phyloP scores from a whole-genome alignment of 2,888 invertebrate species.

The Alloplasta piceator region DNA sequence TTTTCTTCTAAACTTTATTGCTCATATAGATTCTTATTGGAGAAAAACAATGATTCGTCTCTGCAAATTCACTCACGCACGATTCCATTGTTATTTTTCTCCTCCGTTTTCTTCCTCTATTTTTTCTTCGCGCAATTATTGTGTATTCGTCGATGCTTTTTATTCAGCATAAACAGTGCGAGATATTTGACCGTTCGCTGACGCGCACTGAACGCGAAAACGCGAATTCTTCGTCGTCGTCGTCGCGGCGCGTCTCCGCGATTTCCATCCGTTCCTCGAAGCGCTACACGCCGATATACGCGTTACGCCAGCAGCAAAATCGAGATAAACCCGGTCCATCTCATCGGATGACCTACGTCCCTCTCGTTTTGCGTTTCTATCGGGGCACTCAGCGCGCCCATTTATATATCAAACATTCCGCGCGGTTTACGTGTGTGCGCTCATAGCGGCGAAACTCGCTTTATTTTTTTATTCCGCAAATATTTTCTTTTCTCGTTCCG shows the following conservation, averaged over 20 bases:
- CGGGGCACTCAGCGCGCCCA: conserved; percentile 52
- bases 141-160: neutral
- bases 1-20: neutral
- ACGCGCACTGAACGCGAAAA: conserved; percentile 37
- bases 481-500: conserved; percentile 7
- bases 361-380: conserved; percentile 57
- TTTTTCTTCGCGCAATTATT: neutral
- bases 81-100: conserved; percentile 1
- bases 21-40: neutral
- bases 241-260: conserved; percentile 15
- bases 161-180: neutral
- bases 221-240: neutral
- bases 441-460: neutral
- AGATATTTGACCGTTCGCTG: conserved; percentile 2
- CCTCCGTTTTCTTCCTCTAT: conserved; percentile 8
- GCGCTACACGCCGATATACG: conserved; percentile 55
- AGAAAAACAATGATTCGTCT: neutral
- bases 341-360: conserved; percentile 64
- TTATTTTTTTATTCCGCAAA: neutral
- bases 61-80: conserved; percentile 1
- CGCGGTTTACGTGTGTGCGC: neutral
- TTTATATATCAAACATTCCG: conserved; percentile 29
- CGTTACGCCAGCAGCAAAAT: conserved; percentile 66
- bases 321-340: conserved; percentile 72
- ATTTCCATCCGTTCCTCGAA: conserved; percentile 50